Conservation (phyloP, 2,113 vertebrate genomes). For the Emberiza fucata region DNA sequence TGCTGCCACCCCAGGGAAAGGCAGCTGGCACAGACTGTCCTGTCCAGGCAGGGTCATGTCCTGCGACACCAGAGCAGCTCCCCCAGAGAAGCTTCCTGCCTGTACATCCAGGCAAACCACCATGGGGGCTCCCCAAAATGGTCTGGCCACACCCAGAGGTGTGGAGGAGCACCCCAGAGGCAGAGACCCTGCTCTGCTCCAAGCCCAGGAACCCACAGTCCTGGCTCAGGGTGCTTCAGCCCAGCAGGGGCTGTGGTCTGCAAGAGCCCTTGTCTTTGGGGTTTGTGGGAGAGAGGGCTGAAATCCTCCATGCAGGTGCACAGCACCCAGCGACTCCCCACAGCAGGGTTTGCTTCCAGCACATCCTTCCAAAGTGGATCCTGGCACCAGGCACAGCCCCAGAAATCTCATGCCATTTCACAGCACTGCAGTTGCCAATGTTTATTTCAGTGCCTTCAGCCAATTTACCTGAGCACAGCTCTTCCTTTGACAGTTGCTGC, state of each 20-base stretch:
- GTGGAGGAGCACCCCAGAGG: background rate
- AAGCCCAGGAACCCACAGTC: rapidly evolving
- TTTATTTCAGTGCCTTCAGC: background rate
- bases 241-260: background rate
- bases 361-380: rapidly evolving
- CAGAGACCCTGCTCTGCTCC: background rate
- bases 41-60: rapidly evolving
- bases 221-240: background rate
- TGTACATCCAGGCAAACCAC: background rate
- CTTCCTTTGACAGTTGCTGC: background rate
- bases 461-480: background rate
- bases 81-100: too few species aligned
- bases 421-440: background rate
- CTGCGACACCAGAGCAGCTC: background rate
- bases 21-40: background rate
- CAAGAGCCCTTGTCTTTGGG: rapidly evolving
- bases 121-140: rapidly evolving
- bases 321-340: background rate
- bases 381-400: background rate
- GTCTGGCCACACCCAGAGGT: rapidly evolving
- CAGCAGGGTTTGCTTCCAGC: background rate
- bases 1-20: background rate
- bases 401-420: background rate
- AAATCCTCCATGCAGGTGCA: background rate
- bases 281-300: background rate